Evolutionary conservation across 2,888 invertebrate genomes (phyloP).

Genomic region (Athripsodes cinereus): DNA sequence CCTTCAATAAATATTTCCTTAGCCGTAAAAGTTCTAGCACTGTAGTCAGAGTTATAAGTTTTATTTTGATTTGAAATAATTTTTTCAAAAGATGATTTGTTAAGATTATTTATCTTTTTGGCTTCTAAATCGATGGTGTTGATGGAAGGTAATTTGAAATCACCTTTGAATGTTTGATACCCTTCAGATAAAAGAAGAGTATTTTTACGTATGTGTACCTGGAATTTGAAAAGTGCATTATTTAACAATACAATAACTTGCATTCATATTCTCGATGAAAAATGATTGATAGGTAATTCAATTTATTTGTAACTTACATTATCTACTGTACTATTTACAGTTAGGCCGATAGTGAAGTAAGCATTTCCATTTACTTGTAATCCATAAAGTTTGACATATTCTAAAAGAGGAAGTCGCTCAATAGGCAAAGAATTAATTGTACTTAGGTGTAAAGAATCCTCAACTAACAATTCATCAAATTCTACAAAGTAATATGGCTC

Average conservation of each 20-base stretch:
- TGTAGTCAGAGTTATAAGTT: slow-evolving; percentile 22
- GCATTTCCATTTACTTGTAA: slow-evolving; percentile 33
- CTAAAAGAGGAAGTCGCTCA: slow-evolving; percentile 28
- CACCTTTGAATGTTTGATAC: slow-evolving; percentile 36
- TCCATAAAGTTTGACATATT: slow-evolving; percentile 28
- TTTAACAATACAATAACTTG: neutral
- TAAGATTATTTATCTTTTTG: slow-evolving; percentile 31
- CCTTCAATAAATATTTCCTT: slow-evolving; percentile 40
- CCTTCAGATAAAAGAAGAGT: slow-evolving; percentile 33
- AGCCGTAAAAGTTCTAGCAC: slow-evolving; percentile 34
- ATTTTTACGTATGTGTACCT: slow-evolving; percentile 25
- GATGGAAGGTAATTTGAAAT: slow-evolving; percentile 30
- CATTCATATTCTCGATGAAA: neutral
- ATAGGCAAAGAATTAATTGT: slow-evolving; percentile 32
- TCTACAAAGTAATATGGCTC: slow-evolving; percentile 29
- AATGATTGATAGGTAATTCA: no score
- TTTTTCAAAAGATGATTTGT: slow-evolving; percentile 23
- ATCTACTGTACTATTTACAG: slow-evolving; percentile 32
- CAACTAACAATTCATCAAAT: slow-evolving; percentile 32
- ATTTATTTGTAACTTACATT: slow-evolving; percentile 28
- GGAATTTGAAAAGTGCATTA: neutral
- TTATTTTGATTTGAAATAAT: slow-evolving; percentile 23
- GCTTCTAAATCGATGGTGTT: slow-evolving; percentile 29
- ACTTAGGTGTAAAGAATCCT: slow-evolving; percentile 29
- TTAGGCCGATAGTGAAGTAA: slow-evolving; percentile 30